Evolutionary conservation across 2,888 invertebrate species (phyloP).

Genomic region (Phrixothrix hirtus): DNA sequence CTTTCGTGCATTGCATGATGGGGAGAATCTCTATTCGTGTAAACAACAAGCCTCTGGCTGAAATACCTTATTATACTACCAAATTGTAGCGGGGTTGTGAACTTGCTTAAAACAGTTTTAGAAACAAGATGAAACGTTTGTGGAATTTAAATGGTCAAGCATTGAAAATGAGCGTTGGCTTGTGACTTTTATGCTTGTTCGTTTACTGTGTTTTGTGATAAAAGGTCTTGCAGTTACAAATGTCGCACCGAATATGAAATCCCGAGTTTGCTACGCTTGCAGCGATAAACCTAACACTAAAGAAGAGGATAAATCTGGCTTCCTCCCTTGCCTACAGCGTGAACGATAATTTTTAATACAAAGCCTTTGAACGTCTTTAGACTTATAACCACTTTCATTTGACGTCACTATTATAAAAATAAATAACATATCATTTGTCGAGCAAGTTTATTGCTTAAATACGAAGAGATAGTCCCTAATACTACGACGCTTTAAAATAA

Average conservation of each 20-base stretch:
- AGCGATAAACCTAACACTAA: slow-evolving; percentile 51
- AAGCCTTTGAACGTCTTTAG: slow-evolving; percentile 18
- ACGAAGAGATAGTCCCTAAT: too few species aligned
- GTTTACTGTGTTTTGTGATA: slow-evolving; percentile 46
- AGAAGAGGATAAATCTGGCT: slow-evolving; percentile 50
- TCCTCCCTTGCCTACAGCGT: slow-evolving; percentile 38
- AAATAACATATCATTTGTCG: neutral
- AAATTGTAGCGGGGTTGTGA: slow-evolving; percentile 39
- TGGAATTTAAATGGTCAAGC: slow-evolving; percentile 17
- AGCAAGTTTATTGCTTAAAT: too few species aligned
- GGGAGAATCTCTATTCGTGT: slow-evolving; percentile 28
- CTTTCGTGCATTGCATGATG: slow-evolving; percentile 10
- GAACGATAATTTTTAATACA: slow-evolving; percentile 33
- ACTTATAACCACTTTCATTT: slow-evolving; percentile 7
- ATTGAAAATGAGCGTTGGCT: slow-evolving; percentile 26
- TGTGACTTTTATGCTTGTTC: slow-evolving; percentile 38
- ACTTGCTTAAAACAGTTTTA: slow-evolving; percentile 17
- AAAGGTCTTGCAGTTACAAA: slow-evolving; percentile 50
- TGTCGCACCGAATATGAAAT: slow-evolving; percentile 44
- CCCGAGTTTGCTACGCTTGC: slow-evolving; percentile 43
- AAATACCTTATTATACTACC: slow-evolving; percentile 42
- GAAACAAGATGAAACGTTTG: slow-evolving; percentile 21
- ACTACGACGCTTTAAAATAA: too few species aligned
- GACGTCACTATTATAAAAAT: slow-evolving; percentile 5
- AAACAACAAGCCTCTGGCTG: slow-evolving; percentile 40